Percentiles rank a stretch among this genome's conserved stretches.
phyloP scores from a whole-genome alignment of 2,888 invertebrate species.

The Ectemnius lituratus region DNA sequence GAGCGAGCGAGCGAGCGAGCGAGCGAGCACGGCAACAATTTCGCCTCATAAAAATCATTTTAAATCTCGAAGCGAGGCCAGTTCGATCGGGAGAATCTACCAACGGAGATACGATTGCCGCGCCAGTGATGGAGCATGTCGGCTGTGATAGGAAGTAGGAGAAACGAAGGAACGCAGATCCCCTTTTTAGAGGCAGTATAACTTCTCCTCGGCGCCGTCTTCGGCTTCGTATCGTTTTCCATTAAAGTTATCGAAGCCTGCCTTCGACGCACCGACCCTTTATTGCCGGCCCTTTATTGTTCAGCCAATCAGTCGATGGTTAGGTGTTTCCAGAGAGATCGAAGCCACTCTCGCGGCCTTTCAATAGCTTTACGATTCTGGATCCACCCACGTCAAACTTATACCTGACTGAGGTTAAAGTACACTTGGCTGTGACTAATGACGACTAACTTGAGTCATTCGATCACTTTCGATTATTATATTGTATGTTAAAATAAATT shows the following conservation, averaged over 20 bases:
- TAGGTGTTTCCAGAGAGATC: conserved; percentile 30
- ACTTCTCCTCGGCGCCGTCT: conserved; percentile 8
- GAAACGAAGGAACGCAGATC: conserved; percentile 8
- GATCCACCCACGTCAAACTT: conserved; percentile 36
- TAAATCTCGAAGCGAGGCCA: background rate
- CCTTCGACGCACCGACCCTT: conserved; percentile 26
- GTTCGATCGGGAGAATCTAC: conserved; percentile 7
- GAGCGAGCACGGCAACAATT: background rate
- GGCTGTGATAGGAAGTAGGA: conserved; percentile 7
- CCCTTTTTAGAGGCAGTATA: conserved; percentile 13
- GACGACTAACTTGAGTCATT: conserved; percentile 12
- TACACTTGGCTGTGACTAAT: conserved; percentile 13
- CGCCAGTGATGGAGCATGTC: background rate
- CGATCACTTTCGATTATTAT: background rate
- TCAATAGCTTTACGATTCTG: conserved; percentile 38
- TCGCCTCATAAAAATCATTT: background rate
- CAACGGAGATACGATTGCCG: conserved; percentile 2
- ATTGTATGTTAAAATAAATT: too few species aligned
- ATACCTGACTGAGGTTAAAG: background rate
- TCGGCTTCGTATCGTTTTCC: conserved; percentile 37
- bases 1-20: too few species aligned
- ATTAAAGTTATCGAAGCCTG: conserved; percentile 58
- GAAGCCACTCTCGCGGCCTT: conserved; percentile 16
- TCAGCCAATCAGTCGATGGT: conserved; percentile 30
- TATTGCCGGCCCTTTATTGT: conserved; percentile 23